These are phyloP conservation scores for Nomia melanderi DNA, from an alignment of 1,140 invertebrate species.

Conservation along the genomic window DNA sequence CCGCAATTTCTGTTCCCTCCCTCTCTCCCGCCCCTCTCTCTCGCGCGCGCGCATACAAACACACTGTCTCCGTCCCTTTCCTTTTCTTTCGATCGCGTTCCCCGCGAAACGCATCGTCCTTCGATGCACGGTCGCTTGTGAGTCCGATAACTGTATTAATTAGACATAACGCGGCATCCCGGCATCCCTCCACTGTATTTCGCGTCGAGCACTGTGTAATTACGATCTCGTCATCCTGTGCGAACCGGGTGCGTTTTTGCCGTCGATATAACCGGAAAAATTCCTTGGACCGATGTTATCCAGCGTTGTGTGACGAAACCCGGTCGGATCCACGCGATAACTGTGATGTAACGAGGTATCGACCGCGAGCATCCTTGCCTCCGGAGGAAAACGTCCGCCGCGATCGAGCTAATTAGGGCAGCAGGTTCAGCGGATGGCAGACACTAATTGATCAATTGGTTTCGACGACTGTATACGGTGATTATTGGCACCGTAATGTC, in stretches of 20 bases:
- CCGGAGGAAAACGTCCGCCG: background rate
- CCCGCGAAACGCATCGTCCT: constrained; percentile 25
- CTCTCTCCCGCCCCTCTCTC: too few species aligned
- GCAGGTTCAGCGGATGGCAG: background rate
- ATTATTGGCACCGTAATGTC: background rate
- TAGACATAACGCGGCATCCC: constrained; percentile 25
- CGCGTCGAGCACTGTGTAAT: constrained; percentile 2
- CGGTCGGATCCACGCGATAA: background rate
- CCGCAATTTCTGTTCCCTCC: constrained; percentile 1
- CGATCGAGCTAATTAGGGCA: background rate
- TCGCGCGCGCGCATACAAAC: too few species aligned
- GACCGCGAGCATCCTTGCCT: constrained; percentile 3
- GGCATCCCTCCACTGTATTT: constrained; percentile 15
- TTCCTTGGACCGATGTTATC: constrained; percentile 13
- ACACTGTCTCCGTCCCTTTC: too few species aligned
- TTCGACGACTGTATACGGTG: too few species aligned
- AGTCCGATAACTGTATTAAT: constrained; percentile 56
- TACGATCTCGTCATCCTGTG: background rate
- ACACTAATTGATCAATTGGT: background rate
- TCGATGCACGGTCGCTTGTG: background rate
- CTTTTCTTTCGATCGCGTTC: background rate
- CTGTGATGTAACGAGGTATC: constrained; percentile 13
- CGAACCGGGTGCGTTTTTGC: background rate
- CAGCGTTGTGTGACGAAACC: constrained; percentile 17
- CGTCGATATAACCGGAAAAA: background rate